phyloP scores from a whole-genome alignment of 1,140 invertebrate genomes.

The Colletes gigas region DNA sequence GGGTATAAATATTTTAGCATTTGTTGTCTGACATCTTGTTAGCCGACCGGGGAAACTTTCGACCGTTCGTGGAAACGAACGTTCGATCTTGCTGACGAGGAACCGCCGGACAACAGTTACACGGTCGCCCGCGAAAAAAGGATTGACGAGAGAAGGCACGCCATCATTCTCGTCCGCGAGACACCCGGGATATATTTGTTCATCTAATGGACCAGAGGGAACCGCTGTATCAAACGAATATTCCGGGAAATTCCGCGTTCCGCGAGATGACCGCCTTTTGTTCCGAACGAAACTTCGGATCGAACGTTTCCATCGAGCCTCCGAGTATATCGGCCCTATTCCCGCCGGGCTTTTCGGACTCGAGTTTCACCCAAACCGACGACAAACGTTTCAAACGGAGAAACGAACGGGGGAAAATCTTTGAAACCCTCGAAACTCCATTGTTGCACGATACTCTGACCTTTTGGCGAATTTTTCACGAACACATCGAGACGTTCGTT shows the following conservation, averaged over 20 bases:
- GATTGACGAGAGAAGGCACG: conserved; percentile 18
- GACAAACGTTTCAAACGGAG: not conserved
- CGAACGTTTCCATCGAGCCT: not conserved
- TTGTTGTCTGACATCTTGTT: conserved; percentile 51
- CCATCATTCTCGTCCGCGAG: conserved; percentile 20
- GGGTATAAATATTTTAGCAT: conserved; percentile 61
- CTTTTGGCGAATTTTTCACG: not conserved
- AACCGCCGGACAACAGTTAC: conserved; percentile 14
- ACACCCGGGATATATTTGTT: conserved; percentile 37
- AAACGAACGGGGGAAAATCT: not conserved
- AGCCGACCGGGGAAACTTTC: conserved; percentile 10
- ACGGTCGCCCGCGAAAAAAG: conserved; percentile 9
- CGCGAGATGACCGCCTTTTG: conserved; percentile 25
- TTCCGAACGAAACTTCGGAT: not conserved
- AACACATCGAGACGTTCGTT: not conserved
- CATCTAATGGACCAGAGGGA: conserved; percentile 48
- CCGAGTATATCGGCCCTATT: not conserved
- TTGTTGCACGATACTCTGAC: not conserved
- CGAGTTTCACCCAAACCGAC: not conserved
- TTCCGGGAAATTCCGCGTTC: conserved; percentile 15
- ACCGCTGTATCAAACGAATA: conserved; percentile 21
- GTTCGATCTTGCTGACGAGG: no score
- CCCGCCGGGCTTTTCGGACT: not conserved
- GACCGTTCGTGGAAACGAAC: not conserved
- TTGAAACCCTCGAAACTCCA: not conserved